A percentile compares a stretch with the other conserved stretches of the same genome.
These are phyloP conservation scores for Hestina assimilis DNA, from an alignment of 1,140 invertebrate species.

Conservation along the genomic window DNA sequence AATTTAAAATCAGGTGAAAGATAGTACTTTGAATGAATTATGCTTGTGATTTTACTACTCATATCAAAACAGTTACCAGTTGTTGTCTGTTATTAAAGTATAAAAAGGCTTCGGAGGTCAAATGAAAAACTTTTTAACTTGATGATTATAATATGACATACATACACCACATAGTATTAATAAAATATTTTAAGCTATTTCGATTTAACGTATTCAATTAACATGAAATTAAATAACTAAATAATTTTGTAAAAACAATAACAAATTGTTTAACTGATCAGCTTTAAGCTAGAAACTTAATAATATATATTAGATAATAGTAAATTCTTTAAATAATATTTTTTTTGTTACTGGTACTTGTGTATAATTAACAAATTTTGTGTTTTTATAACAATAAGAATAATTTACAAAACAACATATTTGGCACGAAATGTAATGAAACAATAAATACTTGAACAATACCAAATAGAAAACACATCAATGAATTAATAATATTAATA, in stretches of 20 bases:
- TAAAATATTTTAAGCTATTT: conserved; percentile 63
- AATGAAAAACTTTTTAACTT: conserved; percentile 38
- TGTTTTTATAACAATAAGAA: neutral
- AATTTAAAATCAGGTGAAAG: too few relatives aligned
- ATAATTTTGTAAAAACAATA: conserved; percentile 41
- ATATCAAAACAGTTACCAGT: too few relatives aligned
- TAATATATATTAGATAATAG: conserved; percentile 18
- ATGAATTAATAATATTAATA: conserved; percentile 11
- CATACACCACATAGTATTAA: too few relatives aligned
- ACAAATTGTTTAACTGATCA: conserved; percentile 37
- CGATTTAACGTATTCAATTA: conserved; percentile 50
- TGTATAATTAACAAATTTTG: neutral
- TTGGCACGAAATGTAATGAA: conserved; percentile 8
- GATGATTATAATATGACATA: conserved; percentile 64
- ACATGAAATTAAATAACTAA: conserved; percentile 47
- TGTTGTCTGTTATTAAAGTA: too few relatives aligned
- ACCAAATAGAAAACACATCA: neutral
- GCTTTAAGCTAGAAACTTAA: conserved; percentile 42
- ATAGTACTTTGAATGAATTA: too few relatives aligned
- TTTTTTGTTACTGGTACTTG: neutral
- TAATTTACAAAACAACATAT: conserved; percentile 6
- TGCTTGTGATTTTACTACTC: too few relatives aligned
- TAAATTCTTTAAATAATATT: neutral
- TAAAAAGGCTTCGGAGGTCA: neutral
- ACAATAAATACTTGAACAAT: conserved; percentile 1